Evolutionary conservation across 2,113 vertebrate genomes (phyloP).

Genomic region (Alectura lathami): DNA sequence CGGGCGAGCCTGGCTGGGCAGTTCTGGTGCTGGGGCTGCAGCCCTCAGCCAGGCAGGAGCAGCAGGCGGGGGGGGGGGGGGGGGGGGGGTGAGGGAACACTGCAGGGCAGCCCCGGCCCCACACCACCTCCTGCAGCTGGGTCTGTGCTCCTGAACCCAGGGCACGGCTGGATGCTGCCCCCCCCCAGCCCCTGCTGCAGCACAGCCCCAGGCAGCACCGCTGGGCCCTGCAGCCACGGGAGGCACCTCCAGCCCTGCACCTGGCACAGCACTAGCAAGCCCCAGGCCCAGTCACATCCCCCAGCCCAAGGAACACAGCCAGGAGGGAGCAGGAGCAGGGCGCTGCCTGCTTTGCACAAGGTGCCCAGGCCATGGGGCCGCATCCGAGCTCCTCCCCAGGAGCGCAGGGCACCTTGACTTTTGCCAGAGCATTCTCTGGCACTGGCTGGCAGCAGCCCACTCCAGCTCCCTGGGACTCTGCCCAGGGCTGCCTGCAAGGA

Average conservation of each 20-base stretch:
- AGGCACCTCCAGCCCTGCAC: not conserved
- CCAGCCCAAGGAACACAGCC: not conserved
- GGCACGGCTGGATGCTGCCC: rapidly evolving
- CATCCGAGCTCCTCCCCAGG: not conserved
- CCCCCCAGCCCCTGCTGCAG: not conserved
- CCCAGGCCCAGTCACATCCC: not conserved
- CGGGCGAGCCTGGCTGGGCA: not conserved
- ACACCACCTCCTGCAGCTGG: rapidly evolving
- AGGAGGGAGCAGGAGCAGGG: not conserved
- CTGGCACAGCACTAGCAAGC: not conserved
- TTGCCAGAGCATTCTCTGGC: not conserved
- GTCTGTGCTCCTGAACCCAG: not conserved
- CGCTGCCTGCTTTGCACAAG: not conserved
- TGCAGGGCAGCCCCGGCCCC: not conserved
- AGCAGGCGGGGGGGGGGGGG: rapidly evolving
- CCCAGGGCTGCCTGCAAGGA: not conserved
- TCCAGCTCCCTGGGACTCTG: not conserved
- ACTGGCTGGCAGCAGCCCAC: not conserved
- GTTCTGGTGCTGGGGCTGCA: not conserved
- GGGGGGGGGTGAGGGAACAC: rapidly evolving
- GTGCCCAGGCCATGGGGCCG: not conserved
- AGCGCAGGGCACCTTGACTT: conserved; percentile 36
- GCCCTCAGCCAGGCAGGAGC: not conserved
- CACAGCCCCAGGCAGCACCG: not conserved
- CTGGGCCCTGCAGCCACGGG: not conserved